Percentiles rank a stretch among this genome's conserved stretches.
These are phyloP conservation scores for Linyphia triangularis DNA, from an alignment of 2,888 invertebrate genomes.

Conservation along the genomic window DNA sequence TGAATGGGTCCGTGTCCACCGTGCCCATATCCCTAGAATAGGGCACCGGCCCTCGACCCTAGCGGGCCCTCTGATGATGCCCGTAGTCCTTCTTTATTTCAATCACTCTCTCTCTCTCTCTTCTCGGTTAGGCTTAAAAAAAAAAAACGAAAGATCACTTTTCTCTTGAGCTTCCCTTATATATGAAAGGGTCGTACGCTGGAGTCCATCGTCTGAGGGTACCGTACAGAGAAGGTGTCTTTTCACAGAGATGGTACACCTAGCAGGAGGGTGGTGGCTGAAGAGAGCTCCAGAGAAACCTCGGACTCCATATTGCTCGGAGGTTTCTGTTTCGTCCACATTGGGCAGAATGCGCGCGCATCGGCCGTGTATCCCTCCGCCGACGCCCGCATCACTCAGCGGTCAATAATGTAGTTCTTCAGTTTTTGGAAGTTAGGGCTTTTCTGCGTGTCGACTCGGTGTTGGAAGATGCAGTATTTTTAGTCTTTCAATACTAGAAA, in stretches of 20 bases:
- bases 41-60: conserved; percentile 68
- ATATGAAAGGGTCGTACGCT: background rate
- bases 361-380: conserved; percentile 23
- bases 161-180: conserved; percentile 7
- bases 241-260: background rate
- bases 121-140: conserved; percentile 57
- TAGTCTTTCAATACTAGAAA: no score
- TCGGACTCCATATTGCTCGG: conserved; percentile 51
- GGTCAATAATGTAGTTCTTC: conserved; percentile 37
- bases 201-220: background rate
- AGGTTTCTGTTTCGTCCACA: no score
- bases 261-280: background rate
- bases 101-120: background rate
- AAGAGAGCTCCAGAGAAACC: conserved; percentile 15
- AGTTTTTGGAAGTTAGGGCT: background rate
- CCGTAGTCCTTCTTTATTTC: conserved; percentile 41
- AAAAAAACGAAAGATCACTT: background rate
- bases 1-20: conserved; percentile 57
- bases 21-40: conserved; percentile 68
- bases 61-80: conserved; percentile 55
- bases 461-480: no score
- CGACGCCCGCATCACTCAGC: background rate
- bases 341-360: conserved; percentile 46
- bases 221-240: background rate
- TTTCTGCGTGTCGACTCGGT: background rate